Conservation (phyloP, 2,797 vertebrate genomes). For the Anguilla anguilla region DNA sequence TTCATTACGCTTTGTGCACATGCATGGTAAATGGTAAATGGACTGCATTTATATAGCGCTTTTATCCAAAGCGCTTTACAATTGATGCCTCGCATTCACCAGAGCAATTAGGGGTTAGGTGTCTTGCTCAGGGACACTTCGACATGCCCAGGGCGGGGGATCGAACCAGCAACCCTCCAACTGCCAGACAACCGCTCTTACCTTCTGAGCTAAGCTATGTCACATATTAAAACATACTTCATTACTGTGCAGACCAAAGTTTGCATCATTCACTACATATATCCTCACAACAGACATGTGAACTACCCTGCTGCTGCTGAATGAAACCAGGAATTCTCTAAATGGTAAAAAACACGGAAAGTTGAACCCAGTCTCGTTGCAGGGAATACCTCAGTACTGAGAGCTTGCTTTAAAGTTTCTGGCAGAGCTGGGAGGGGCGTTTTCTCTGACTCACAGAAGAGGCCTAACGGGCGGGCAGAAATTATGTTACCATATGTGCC, state of each 20-base stretch:
- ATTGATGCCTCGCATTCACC: too few relatives aligned
- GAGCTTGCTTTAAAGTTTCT: slow-evolving; percentile 62
- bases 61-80: too few relatives aligned
- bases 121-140: too few relatives aligned
- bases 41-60: too few relatives aligned
- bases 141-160: too few relatives aligned
- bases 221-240: background rate
- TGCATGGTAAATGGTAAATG: background rate
- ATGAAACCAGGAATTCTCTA: slow-evolving; percentile 21
- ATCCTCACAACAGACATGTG: slow-evolving; percentile 31
- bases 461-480: slow-evolving; percentile 45
- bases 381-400: slow-evolving; percentile 57
- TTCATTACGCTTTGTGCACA: background rate
- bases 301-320: slow-evolving; percentile 33
- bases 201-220: background rate
- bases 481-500: slow-evolving; percentile 54
- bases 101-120: too few relatives aligned
- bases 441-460: slow-evolving; percentile 57
- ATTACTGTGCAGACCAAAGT: background rate
- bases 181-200: too few relatives aligned
- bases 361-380: slow-evolving; percentile 34
- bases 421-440: slow-evolving; percentile 57
- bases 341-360: slow-evolving; percentile 36
- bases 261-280: slow-evolving; percentile 17
- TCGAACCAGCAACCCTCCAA: too few relatives aligned